A percentile compares a stretch with the other conserved stretches of the same genome.
Conservation (phyloP, 2,888 invertebrate genomes). For the Chironomus tentans region DNA sequence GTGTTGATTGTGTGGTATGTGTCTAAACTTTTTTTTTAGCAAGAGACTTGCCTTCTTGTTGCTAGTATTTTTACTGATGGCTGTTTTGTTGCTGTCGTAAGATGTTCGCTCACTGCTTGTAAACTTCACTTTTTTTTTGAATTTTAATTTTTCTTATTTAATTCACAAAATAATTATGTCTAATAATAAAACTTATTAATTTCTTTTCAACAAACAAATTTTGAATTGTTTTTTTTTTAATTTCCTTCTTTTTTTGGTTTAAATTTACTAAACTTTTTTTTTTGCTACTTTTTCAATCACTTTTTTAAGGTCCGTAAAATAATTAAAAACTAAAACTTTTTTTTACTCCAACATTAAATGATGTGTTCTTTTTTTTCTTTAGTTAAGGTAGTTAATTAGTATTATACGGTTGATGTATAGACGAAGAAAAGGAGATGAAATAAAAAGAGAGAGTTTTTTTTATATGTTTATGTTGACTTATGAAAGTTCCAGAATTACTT, state of each 20-base stretch:
- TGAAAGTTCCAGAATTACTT: background rate
- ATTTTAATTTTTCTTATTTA: too few species aligned
- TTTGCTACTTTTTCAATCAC: background rate
- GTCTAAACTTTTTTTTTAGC: too few species aligned
- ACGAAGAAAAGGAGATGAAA: background rate
- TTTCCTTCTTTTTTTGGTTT: constrained; percentile 20
- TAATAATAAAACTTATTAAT: constrained; percentile 11
- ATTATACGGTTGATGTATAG: too few species aligned
- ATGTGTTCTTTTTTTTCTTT: background rate
- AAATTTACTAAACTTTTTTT: background rate
- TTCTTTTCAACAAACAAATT: background rate
- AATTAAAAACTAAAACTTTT: background rate
- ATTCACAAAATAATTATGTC: background rate
- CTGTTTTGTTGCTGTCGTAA: constrained; percentile 13
- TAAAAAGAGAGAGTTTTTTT: background rate
- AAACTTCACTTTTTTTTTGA: constrained; percentile 9
- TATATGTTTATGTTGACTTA: background rate
- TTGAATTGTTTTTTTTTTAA: background rate
- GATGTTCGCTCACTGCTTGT: constrained; percentile 22
- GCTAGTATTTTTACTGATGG: background rate
- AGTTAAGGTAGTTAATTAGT: background rate
- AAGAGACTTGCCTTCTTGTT: background rate
- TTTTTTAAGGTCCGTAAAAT: background rate
- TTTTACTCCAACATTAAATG: too few species aligned
- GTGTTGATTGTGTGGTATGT: constrained; percentile 14